phyloP scores from a whole-genome alignment of 2,113 vertebrate genomes.

The Alethe diademata region DNA sequence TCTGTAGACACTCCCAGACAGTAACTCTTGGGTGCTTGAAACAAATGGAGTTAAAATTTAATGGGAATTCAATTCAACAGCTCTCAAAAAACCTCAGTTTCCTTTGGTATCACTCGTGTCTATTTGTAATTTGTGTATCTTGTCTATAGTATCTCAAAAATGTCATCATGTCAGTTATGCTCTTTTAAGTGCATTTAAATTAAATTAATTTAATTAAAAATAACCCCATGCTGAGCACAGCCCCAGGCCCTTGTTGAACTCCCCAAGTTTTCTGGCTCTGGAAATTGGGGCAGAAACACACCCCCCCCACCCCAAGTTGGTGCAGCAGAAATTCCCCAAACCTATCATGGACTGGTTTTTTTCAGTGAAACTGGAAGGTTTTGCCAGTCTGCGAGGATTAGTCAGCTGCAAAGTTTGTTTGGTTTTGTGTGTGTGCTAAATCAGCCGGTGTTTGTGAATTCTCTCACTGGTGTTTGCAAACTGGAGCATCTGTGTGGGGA shows the following conservation, averaged over 20 bases:
- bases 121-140: neutral
- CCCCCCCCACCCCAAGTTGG: too few species aligned
- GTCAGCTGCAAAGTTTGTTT: neutral
- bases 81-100: neutral
- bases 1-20: neutral
- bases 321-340: neutral
- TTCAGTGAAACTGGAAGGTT: neutral
- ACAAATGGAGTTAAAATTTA: neutral
- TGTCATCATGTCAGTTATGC: fast-evolving
- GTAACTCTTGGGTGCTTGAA: neutral
- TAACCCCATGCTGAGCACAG: fast-evolving
- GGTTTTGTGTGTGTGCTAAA: neutral
- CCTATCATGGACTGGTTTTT: fast-evolving
- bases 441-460: neutral
- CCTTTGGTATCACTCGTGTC: neutral
- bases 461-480: neutral
- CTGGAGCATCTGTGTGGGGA: neutral
- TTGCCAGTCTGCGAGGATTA: neutral
- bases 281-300: neutral
- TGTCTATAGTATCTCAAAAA: neutral
- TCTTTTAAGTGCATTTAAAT: neutral
- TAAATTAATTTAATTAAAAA: neutral
- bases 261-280: neutral
- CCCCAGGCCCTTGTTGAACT: neutral
- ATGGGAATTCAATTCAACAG: too few species aligned